Base-by-base conservation (phyloP, 2,888 invertebrate genomes). In the Hypomecis punctinalis region DNA sequence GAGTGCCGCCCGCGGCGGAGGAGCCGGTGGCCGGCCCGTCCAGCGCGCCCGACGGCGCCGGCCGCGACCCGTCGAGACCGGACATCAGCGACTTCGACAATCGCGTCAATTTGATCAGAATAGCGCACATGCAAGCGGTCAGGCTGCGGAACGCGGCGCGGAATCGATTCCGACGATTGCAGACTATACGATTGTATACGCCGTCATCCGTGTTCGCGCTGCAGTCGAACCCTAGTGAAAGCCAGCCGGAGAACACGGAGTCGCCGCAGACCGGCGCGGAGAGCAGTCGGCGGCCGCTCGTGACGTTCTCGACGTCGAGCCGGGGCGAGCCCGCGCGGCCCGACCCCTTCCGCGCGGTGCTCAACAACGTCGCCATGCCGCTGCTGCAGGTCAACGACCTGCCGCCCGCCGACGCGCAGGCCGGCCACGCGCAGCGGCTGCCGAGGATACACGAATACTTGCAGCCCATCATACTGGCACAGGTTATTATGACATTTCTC, bases 321-420 rank as follows among this genome's bases (percentile, higher is more conserved):
- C 46, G 9, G 10, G 48, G 6, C 6, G 65, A 58, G 40, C 23
- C 35, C 23, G 13, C 39, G 23, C 37, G 43, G 33, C 40, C 49
- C 10, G 76, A 77, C 5, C 84, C 82, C 45, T 84, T 85, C 66
- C 86, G 86, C 63, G 82, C 88, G 2, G 82, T 88, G 33, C 73
- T 90, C 36, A 86, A 86, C 71, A 87, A 86, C 63, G 86, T 88
- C 0, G 81, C 78, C 46, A 68, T 94, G 74, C 95, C 95, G 1
- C 83, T 94, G 9, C 94, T 95, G 74, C 94, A 94, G 72, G 94
- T 95, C 40, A 95, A 95, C 70, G 95, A 95, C 73, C 89, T 94
- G n/a, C 77, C 83, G 10, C 69, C 80, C 36, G 76, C 76, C 6
- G 87, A 86, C 4, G 76, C 73, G 1, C 83, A 79, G 9, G 79